A percentile compares a stretch with the other conserved stretches of the same genome.
These are phyloP conservation scores for Bombus difficillimus DNA, from an alignment of 1,140 invertebrate species.

Conservation along the genomic window DNA sequence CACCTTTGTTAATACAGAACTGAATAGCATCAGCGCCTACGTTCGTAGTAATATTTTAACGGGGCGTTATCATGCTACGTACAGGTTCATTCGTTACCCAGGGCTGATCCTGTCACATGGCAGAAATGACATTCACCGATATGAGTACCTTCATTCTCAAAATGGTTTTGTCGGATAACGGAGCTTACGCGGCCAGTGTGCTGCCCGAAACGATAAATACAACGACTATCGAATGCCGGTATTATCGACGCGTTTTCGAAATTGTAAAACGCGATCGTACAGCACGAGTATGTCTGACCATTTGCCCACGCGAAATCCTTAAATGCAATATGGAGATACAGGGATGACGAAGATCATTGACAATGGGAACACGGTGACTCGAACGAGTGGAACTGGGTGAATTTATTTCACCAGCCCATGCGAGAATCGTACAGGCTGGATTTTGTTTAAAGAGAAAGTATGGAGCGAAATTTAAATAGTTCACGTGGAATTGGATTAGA, in stretches of 20 bases:
- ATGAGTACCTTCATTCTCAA: conserved; percentile 52
- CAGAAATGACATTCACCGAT: conserved; percentile 52
- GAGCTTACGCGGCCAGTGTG: conserved; percentile 23
- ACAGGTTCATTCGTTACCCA: conserved; percentile 60
- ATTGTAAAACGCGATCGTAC: conserved; percentile 36
- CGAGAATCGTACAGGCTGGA: background rate
- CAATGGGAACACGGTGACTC: background rate
- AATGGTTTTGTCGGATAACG: conserved; percentile 49
- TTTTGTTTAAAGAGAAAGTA: background rate
- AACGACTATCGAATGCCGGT: conserved; percentile 35
- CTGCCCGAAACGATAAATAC: conserved; percentile 9
- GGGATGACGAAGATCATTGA: conserved; percentile 25
- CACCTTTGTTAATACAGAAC: conserved; percentile 33
- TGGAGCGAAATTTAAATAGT: no score
- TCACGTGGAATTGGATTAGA: no score
- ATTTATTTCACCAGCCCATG: background rate
- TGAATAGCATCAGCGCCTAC: conserved; percentile 40
- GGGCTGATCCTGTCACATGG: conserved; percentile 48
- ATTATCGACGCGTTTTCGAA: conserved; percentile 45
- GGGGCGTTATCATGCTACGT: conserved; percentile 55
- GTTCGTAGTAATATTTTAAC: conserved; percentile 60
- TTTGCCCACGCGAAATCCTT: conserved; percentile 44
- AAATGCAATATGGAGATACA: conserved; percentile 49
- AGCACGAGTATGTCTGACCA: background rate
- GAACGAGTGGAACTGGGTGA: background rate